These are phyloP conservation scores for Porites cylindrica DNA, from an alignment of 92 coral and sea anemone genomes.

Conservation along the genomic window DNA sequence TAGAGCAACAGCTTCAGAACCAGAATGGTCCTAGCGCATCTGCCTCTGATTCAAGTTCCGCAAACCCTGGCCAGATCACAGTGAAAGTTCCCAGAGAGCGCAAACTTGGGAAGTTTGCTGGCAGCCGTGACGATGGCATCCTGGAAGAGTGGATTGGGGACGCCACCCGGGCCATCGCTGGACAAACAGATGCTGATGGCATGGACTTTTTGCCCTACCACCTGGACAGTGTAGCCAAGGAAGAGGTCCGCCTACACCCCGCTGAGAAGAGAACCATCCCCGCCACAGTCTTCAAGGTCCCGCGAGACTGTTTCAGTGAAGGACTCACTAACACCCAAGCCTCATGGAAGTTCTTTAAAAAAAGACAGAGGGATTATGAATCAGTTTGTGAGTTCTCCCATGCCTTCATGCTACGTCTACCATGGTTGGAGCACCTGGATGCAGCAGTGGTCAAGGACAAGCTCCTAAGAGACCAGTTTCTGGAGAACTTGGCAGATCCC, in stretches of 20 bases:
- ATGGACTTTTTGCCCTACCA: too few relatives aligned
- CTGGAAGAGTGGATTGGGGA: too few relatives aligned
- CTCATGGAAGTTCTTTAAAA: constrained; percentile 11
- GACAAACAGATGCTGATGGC: too few relatives aligned
- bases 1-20: constrained; percentile 5
- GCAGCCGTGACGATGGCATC: not conserved
- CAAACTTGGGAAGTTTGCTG: constrained; percentile 42
- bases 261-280: too few relatives aligned
- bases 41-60: not conserved
- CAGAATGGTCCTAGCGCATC: constrained; percentile 2
- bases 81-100: constrained; percentile 38
- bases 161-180: too few relatives aligned
- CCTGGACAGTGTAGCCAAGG: too few relatives aligned
- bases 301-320: not conserved
- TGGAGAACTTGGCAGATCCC: too few relatives aligned
- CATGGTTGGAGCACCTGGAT: not conserved
- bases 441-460: constrained; percentile 20
- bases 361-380: constrained; percentile 15
- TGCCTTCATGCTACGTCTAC: constrained; percentile 9
- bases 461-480: constrained; percentile 16
- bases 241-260: too few relatives aligned
- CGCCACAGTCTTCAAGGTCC: too few relatives aligned
- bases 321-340: constrained; percentile 25
- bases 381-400: not conserved
- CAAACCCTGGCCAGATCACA: constrained; percentile 6